Percentiles rank a stretch among this genome's conserved stretches.
Conservation (phyloP, 2,888 invertebrate species). For the Drosophila anceps region DNA sequence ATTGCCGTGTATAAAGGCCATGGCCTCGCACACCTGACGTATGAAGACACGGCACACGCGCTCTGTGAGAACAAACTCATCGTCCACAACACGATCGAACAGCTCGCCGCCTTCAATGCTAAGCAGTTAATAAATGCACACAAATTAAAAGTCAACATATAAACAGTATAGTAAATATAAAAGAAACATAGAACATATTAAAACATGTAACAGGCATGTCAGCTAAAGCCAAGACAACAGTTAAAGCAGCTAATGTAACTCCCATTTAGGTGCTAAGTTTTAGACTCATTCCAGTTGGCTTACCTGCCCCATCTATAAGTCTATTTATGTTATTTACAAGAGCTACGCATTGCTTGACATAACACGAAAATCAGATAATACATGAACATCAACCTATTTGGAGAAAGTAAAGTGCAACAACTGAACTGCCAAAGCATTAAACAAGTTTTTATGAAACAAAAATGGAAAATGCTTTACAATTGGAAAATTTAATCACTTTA, state of each 20-base stretch:
- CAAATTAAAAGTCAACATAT: background rate
- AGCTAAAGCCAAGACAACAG: constrained; percentile 18
- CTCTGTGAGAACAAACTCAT: constrained; percentile 98
- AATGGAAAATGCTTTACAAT: constrained; percentile 15
- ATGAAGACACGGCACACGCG: constrained; percentile 98
- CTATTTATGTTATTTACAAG: constrained; percentile 78
- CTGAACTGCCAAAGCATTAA: constrained; percentile 26
- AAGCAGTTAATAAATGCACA: constrained; percentile 1
- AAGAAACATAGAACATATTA: background rate
- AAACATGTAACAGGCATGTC: constrained; percentile 19
- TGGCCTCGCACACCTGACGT: constrained; percentile 98
- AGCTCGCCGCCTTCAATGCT: constrained; percentile 99
- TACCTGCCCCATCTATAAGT: constrained; percentile 57
- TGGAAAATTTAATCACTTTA: background rate
- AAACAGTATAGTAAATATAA: background rate
- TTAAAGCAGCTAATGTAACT: constrained; percentile 10
- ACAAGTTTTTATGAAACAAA: background rate
- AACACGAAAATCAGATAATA: constrained; percentile 82
- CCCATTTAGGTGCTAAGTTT: constrained; percentile 20
- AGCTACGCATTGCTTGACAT: constrained; percentile 51
- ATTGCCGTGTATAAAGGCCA: constrained; percentile 98
- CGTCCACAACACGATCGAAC: constrained; percentile 99
- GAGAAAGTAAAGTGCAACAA: constrained; percentile 55
- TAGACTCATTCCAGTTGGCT: constrained; percentile 42
- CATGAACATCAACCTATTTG: constrained; percentile 67